phyloP scores from a whole-genome alignment of 2,888 invertebrate genomes.

The Cephus pygmeus region DNA sequence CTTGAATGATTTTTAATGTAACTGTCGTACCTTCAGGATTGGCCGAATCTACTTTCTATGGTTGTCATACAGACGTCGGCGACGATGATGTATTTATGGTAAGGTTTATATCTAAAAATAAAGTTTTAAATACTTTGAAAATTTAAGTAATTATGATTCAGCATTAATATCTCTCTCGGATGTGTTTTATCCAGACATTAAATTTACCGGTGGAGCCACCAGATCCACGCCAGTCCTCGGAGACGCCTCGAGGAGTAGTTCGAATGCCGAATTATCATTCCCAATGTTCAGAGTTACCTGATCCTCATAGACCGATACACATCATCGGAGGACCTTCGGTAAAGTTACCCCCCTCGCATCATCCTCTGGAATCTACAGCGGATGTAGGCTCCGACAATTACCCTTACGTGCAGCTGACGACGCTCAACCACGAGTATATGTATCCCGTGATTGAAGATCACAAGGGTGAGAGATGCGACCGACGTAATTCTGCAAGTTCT shows the following conservation, averaged over 20 bases:
- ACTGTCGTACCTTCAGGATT: conserved; percentile 71
- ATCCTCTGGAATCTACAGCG: conserved; percentile 49
- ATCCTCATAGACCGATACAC: conserved; percentile 57
- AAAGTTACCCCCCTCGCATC: conserved; percentile 43
- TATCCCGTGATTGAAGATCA: conserved; percentile 79
- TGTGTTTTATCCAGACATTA: conserved; percentile 74
- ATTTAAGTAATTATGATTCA: not conserved
- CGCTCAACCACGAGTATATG: conserved; percentile 86
- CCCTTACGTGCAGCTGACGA: conserved; percentile 86
- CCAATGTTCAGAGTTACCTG: conserved; percentile 52
- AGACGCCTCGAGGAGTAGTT: conserved; percentile 45
- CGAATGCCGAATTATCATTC: conserved; percentile 55
- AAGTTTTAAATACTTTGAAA: not conserved
- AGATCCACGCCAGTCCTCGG: conserved; percentile 78
- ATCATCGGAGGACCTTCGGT: conserved; percentile 50
- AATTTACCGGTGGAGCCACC: conserved; percentile 85
- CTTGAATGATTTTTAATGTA: no score
- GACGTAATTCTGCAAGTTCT: conserved; percentile 61
- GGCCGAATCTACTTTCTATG: conserved; percentile 77
- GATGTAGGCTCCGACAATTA: conserved; percentile 73
- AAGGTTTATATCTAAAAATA: conserved; percentile 51
- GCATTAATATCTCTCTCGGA: no score
- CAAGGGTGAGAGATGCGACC: conserved; percentile 58
- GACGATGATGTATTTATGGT: conserved; percentile 98
- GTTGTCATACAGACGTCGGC: conserved; percentile 82